Evolutionary conservation across 2,113 vertebrate genomes (phyloP).

Genomic region (Elephantulus edwardii): DNA sequence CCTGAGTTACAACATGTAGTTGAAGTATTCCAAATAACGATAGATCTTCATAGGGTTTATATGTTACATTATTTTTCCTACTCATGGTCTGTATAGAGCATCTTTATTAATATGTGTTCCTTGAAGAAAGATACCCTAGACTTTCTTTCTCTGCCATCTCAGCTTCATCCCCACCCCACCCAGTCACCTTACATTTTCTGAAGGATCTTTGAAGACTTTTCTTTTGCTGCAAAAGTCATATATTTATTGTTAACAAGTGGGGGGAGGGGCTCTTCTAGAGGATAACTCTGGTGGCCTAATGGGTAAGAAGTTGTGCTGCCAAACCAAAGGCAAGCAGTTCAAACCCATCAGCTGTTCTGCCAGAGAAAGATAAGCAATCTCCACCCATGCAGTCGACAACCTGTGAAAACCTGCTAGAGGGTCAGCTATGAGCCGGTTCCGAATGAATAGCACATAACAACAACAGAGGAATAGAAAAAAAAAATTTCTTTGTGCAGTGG

Average conservation of each 20-base stretch:
- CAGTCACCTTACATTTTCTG: neutral
- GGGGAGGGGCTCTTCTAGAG: too few species aligned
- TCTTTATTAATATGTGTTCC: neutral
- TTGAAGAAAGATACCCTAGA: neutral
- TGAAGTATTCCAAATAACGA: neutral
- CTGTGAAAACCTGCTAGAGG: too few species aligned
- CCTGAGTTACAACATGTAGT: neutral
- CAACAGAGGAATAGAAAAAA: slow-evolving; percentile 35
- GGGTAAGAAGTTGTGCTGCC: too few species aligned
- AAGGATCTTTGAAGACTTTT: slow-evolving; percentile 23
- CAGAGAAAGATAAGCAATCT: too few species aligned
- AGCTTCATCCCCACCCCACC: neutral
- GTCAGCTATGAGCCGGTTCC: too few species aligned
- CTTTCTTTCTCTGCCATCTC: too few species aligned
- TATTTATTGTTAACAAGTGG: neutral
- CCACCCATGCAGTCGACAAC: too few species aligned
- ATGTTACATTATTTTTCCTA: neutral
- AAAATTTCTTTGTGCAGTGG: slow-evolving; percentile 33
- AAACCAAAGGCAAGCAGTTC: too few species aligned
- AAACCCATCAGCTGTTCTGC: too few species aligned
- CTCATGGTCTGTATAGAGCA: neutral
- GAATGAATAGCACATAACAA: too few species aligned
- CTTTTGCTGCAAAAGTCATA: slow-evolving; percentile 21
- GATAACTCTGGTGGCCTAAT: too few species aligned
- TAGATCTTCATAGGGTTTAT: neutral